phyloP scores from a whole-genome alignment of 2,797 vertebrate species.

The Trematomus bernacchii region DNA sequence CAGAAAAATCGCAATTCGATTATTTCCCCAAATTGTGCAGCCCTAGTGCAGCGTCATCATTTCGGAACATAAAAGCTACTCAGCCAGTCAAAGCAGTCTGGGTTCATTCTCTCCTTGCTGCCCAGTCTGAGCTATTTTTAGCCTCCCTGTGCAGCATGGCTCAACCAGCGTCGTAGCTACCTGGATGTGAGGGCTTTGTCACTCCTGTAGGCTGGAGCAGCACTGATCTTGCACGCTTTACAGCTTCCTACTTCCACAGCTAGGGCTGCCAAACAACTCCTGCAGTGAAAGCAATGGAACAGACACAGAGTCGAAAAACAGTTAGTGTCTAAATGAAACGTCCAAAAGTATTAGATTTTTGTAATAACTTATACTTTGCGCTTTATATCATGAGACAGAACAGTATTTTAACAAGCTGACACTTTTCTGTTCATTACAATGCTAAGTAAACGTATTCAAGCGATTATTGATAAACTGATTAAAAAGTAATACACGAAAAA shows the following conservation, averaged over 20 bases:
- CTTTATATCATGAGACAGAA: constrained; percentile 29
- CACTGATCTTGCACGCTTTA: constrained; percentile 70
- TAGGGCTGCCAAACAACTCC: constrained; percentile 43
- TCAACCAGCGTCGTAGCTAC: constrained; percentile 66
- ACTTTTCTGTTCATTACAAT: constrained; percentile 14
- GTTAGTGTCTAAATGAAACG: constrained; percentile 21
- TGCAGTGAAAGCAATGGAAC: constrained; percentile 46
- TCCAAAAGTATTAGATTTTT: constrained; percentile 1
- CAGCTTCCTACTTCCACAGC: constrained; percentile 57
- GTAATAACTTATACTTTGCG: background rate
- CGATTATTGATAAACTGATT: constrained; percentile 35
- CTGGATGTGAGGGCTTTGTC: constrained; percentile 81
- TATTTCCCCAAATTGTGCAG: constrained; percentile 45
- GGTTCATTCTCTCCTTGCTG: constrained; percentile 72
- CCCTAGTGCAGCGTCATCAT: constrained; percentile 80
- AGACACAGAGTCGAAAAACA: constrained; percentile 18
- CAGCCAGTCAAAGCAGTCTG: constrained; percentile 79
- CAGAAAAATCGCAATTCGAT: too few species aligned
- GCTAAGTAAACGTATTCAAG: constrained; percentile 38
- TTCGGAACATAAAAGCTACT: constrained; percentile 78
- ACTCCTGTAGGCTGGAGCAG: constrained; percentile 73
- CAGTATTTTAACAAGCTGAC: constrained; percentile 24
- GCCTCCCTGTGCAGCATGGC: constrained; percentile 63
- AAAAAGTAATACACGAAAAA: constrained; percentile 28
- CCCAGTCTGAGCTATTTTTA: constrained; percentile 82